Evolutionary conservation across 2,113 vertebrate species (phyloP).

Genomic region (Corythoichthys intestinalis): DNA sequence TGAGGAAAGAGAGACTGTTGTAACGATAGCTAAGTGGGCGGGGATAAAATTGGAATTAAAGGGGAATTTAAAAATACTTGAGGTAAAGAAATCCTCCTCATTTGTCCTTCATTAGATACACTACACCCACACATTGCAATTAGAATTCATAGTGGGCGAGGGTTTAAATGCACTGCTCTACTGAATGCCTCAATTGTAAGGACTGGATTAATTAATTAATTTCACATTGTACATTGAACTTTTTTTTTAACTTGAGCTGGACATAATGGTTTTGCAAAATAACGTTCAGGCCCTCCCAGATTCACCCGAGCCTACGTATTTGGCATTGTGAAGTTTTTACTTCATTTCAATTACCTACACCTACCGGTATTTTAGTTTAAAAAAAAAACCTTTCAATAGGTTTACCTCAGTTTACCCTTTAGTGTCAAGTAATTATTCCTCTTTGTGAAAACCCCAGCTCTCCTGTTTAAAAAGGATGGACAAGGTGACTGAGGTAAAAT

Average conservation of each 20-base stretch:
- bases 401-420: neutral
- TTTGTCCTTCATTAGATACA: neutral
- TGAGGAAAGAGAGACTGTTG: neutral
- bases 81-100: too few species aligned
- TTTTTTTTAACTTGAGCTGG: neutral
- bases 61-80: neutral
- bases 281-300: neutral
- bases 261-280: neutral
- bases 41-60: conserved; percentile 3
- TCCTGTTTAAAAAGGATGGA: neutral
- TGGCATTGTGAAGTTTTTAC: neutral
- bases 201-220: neutral
- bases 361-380: neutral
- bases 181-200: neutral
- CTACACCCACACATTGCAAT: neutral
- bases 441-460: neutral
- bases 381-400: neutral
- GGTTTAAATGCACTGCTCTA: neutral
- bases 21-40: conserved; percentile 1
- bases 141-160: neutral
- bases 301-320: neutral
- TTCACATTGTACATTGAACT: neutral
- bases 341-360: neutral
- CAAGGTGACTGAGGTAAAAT: neutral
- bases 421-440: neutral